These are phyloP conservation scores for Porites rus DNA, from an alignment of 92 coral and sea anemone species.

Conservation along the genomic window DNA sequence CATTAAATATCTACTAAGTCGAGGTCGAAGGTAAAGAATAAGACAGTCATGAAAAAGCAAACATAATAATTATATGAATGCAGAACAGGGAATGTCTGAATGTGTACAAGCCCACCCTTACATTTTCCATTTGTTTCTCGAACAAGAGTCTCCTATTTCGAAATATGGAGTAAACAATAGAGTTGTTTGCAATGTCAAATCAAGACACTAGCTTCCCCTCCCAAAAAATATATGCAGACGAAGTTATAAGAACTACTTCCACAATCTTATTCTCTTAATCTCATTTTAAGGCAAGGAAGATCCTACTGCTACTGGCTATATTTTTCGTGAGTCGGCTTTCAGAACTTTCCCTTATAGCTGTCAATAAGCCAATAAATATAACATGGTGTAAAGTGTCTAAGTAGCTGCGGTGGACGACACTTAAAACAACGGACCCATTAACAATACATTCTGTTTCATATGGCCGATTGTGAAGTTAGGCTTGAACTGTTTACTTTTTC, in stretches of 20 bases:
- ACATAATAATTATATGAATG: background rate
- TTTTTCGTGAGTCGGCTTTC: constrained; percentile 36
- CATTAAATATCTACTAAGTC: too few relatives aligned
- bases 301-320: background rate
- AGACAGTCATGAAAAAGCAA: too few relatives aligned
- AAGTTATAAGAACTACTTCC: background rate
- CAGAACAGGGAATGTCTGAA: background rate
- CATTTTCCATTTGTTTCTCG: background rate
- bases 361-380: constrained; percentile 46
- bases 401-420: constrained; percentile 15
- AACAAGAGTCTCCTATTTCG: background rate
- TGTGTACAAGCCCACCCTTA: background rate
- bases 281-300: background rate
- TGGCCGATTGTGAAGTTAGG: background rate
- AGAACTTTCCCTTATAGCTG: constrained; percentile 25
- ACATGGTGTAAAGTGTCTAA: constrained; percentile 39
- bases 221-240: background rate
- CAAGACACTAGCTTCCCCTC: background rate
- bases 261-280: background rate
- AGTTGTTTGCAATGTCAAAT: background rate
- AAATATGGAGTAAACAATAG: background rate
- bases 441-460: constrained; percentile 2
- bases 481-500: background rate
- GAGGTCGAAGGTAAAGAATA: too few relatives aligned
- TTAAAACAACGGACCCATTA: constrained; percentile 5